phyloP scores from a whole-genome alignment of 2,797 vertebrate species.

The Tympanoctomys barrerae region DNA sequence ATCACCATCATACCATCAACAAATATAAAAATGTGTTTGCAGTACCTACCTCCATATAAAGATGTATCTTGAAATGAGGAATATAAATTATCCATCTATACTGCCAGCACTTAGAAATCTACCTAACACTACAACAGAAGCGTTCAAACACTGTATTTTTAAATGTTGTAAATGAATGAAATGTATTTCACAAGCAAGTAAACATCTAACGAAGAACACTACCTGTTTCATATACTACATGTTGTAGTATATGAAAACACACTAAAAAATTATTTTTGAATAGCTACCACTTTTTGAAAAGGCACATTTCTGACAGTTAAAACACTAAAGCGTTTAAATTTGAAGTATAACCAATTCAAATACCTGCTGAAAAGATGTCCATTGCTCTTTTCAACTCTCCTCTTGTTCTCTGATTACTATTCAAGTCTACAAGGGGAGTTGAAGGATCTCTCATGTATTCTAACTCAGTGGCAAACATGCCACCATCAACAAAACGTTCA shows the following conservation, averaged over 20 bases:
- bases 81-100: background rate
- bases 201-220: background rate
- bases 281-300: background rate
- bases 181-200: constrained; percentile 41
- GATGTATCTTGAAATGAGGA: background rate
- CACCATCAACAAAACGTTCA: constrained; percentile 97
- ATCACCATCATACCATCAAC: background rate
- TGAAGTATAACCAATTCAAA: constrained; percentile 13
- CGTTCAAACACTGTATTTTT: constrained; percentile 21
- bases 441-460: constrained; percentile 93
- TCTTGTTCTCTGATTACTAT: constrained; percentile 95
- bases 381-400: constrained; percentile 96
- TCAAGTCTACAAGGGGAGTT: constrained; percentile 97
- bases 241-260: background rate
- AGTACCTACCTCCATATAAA: background rate
- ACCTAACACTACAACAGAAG: background rate
- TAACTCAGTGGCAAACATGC: constrained; percentile 94
- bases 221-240: too few relatives aligned
- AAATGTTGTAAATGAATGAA: constrained; percentile 1
- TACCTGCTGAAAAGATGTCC: constrained; percentile 99
- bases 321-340: background rate
- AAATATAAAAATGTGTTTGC: background rate
- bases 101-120: background rate
- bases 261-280: constrained; percentile 26
- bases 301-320: background rate